phyloP scores from a whole-genome alignment of 2,113 vertebrate genomes.

The Leptobrachium ailaonicum region DNA sequence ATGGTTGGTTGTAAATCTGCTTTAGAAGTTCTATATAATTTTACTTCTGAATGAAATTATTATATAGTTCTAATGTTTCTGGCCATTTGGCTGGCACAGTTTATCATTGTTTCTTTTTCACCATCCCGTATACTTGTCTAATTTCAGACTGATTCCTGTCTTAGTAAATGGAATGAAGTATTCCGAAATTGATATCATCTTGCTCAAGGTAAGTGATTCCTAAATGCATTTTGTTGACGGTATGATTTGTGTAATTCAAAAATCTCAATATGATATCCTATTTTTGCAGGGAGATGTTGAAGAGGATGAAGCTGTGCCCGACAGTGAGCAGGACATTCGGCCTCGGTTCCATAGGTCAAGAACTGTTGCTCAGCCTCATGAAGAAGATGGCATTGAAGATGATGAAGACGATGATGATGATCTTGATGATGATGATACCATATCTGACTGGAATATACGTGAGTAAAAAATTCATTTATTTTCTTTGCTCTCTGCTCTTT shows the following conservation, averaged over 20 bases:
- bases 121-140: slow-evolving; percentile 1
- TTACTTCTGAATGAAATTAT: too few relatives aligned
- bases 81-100: too few relatives aligned
- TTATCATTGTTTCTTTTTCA: too few relatives aligned
- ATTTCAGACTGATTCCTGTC: slow-evolving; percentile 87
- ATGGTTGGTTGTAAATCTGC: too few relatives aligned
- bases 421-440: slow-evolving; percentile 88
- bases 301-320: slow-evolving; percentile 92
- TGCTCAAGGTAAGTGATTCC: slow-evolving; percentile 86
- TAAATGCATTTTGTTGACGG: too few relatives aligned
- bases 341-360: slow-evolving; percentile 94
- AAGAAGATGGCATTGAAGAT: slow-evolving; percentile 88
- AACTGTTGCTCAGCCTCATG: slow-evolving; percentile 91
- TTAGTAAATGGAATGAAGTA: slow-evolving; percentile 98
- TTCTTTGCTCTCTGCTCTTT: not conserved
- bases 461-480: slow-evolving; percentile 52
- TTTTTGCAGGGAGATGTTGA: slow-evolving; percentile 86
- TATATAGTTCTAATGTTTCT: too few relatives aligned
- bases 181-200: slow-evolving; percentile 96
- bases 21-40: too few relatives aligned
- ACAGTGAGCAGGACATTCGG: slow-evolving; percentile 94
- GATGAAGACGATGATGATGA: slow-evolving; percentile 86
- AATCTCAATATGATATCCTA: not conserved
- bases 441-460: slow-evolving; percentile 98
- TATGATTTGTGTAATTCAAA: not conserved